A percentile compares a stretch with the other conserved stretches of the same genome.
phyloP scores from a whole-genome alignment of 2,113 vertebrate species.

The Pituophis catenifer region DNA sequence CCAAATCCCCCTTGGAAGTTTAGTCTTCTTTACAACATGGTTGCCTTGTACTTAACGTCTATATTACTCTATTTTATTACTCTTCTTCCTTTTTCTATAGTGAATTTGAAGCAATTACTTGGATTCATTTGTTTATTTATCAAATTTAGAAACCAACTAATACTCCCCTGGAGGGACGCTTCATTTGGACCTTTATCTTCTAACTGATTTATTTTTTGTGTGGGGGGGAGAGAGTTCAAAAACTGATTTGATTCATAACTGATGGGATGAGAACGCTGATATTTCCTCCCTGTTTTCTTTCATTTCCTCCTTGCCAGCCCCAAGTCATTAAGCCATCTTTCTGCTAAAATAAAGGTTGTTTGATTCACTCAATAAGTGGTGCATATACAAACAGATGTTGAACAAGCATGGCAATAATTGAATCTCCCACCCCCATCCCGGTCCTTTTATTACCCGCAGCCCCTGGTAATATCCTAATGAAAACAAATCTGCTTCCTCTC shows the following conservation, averaged over 20 bases:
- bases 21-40: neutral
- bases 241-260: neutral
- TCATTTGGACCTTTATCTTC: neutral
- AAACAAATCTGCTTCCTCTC: neutral
- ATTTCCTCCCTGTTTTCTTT: neutral
- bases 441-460: neutral
- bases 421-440: neutral
- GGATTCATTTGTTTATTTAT: neutral
- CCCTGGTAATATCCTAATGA: neutral
- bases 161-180: neutral
- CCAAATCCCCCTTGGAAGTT: neutral
- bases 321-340: neutral
- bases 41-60: neutral
- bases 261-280: neutral
- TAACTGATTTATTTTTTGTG: neutral
- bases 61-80: neutral
- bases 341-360: neutral
- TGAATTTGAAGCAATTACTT: neutral
- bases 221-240: neutral
- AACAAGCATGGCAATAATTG: constrained; percentile 5
- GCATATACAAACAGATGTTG: constrained; percentile 1
- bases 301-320: neutral
- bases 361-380: neutral
- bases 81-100: neutral
- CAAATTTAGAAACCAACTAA: neutral